phyloP scores from a whole-genome alignment of 2,888 invertebrate genomes.

The Drosophila ezoana region DNA sequence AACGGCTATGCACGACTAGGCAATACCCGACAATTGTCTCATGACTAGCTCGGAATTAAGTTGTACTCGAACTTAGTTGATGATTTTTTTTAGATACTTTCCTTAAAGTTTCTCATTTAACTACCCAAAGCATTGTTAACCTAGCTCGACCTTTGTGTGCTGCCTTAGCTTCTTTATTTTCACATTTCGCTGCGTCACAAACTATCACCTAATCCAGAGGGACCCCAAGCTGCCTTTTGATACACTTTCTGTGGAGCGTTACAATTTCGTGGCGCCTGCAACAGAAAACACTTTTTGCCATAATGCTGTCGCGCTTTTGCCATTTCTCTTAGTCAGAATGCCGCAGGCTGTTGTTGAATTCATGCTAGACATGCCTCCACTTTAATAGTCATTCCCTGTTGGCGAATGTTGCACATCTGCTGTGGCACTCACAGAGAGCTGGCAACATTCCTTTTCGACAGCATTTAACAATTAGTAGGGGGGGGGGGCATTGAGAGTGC shows the following conservation, averaged over 20 bases:
- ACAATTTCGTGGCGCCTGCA: not conserved
- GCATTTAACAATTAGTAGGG: constrained; percentile 64
- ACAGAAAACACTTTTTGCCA: constrained; percentile 20
- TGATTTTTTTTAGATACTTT: too few species aligned
- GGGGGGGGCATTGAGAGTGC: not conserved
- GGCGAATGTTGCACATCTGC: constrained; percentile 30
- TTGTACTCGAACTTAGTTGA: too few species aligned
- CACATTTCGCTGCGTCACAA: not conserved
- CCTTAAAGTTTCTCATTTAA: too few species aligned
- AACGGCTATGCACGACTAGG: not conserved
- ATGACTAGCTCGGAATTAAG: too few species aligned
- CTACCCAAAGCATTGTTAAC: too few species aligned
- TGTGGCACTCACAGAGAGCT: not conserved
- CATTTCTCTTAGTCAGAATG: constrained; percentile 14
- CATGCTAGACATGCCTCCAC: constrained; percentile 59
- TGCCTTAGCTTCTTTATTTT: not conserved
- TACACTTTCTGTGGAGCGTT: not conserved
- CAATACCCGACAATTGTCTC: not conserved
- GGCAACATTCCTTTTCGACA: constrained; percentile 30
- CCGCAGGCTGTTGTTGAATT: constrained; percentile 55
- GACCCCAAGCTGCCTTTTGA: not conserved
- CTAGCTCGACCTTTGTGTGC: too few species aligned
- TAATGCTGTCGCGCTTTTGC: constrained; percentile 13
- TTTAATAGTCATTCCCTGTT: constrained; percentile 44
- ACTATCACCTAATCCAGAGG: not conserved